These are phyloP conservation scores for Danaus chrysippus DNA, from an alignment of 2,888 invertebrate genomes.

Conservation along the genomic window DNA sequence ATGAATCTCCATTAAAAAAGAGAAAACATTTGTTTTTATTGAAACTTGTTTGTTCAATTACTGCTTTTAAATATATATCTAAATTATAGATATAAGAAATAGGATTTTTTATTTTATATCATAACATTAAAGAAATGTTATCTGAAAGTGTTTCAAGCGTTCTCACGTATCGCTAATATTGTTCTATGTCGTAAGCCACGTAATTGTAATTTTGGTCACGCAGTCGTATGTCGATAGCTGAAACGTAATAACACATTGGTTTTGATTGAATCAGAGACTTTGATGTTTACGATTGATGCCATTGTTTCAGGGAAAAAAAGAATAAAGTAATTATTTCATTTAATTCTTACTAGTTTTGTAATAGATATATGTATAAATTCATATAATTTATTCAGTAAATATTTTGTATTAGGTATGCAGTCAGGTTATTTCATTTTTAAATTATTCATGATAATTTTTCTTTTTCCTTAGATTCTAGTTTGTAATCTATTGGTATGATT, in stretches of 20 bases:
- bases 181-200: constrained; percentile 8
- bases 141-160: not conserved
- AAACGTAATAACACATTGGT: constrained; percentile 17
- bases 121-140: not conserved
- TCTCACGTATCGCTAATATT: constrained; percentile 18
- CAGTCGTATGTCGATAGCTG: constrained; percentile 17
- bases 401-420: no score
- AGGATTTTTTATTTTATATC: not conserved
- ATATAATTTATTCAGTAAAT: no score
- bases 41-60: no score
- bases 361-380: no score
- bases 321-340: not conserved
- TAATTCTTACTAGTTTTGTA: not conserved
- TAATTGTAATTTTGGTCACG: constrained; percentile 20
- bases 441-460: no score
- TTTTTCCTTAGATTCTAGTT: no score
- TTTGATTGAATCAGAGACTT: constrained; percentile 19
- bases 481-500: no score
- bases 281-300: not conserved
- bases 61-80: no score
- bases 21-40: no score
- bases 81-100: no score
- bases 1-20: no score
- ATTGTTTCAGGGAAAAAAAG: not conserved
- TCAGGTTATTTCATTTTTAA: no score